A percentile compares a stretch with the other conserved stretches of the same genome.
These are phyloP conservation scores for Pogonus chalceus DNA, from an alignment of 1,140 invertebrate genomes.

Conservation along the genomic window DNA sequence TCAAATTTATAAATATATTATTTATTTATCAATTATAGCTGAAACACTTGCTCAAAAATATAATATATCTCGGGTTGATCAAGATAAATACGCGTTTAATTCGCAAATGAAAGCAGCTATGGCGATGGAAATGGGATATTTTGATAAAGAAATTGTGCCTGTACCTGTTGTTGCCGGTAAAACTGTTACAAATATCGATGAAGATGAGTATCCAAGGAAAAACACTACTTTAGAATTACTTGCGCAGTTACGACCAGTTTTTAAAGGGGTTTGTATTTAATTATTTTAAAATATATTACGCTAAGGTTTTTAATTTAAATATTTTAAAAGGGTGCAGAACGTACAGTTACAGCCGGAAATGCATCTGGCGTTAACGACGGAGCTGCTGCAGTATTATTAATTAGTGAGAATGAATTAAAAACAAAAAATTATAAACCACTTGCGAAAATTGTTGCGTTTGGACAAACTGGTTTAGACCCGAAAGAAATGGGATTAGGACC, in stretches of 20 bases:
- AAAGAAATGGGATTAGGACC: conserved; percentile 68
- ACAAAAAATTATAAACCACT: conserved; percentile 39
- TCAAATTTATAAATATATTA: conserved; percentile 9
- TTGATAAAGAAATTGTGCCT: conserved; percentile 61
- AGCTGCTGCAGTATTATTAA: conserved; percentile 68
- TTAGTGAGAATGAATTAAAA: conserved; percentile 45
- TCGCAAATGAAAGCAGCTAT: conserved; percentile 62
- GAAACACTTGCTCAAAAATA: conserved; percentile 71
- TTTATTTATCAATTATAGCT: conserved; percentile 37
- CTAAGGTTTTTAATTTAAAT: not conserved
- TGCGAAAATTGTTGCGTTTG: conserved; percentile 55
- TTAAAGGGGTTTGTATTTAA: conserved; percentile 42
- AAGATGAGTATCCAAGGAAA: conserved; percentile 59
- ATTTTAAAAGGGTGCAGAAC: conserved; percentile 42
- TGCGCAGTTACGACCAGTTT: conserved; percentile 50
- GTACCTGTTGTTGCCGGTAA: conserved; percentile 44
- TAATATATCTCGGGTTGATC: conserved; percentile 57
- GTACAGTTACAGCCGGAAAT: conserved; percentile 62
- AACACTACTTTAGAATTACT: conserved; percentile 49
- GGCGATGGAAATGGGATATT: conserved; percentile 54
- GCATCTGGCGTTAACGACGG: conserved; percentile 80
- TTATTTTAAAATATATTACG: conserved; percentile 1
- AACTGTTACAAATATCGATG: conserved; percentile 39
- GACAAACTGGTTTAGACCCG: conserved; percentile 60
- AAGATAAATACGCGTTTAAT: conserved; percentile 61